These are phyloP conservation scores for Trematomus loennbergii DNA, from an alignment of 2,113 vertebrate species.

Conservation along the genomic window DNA sequence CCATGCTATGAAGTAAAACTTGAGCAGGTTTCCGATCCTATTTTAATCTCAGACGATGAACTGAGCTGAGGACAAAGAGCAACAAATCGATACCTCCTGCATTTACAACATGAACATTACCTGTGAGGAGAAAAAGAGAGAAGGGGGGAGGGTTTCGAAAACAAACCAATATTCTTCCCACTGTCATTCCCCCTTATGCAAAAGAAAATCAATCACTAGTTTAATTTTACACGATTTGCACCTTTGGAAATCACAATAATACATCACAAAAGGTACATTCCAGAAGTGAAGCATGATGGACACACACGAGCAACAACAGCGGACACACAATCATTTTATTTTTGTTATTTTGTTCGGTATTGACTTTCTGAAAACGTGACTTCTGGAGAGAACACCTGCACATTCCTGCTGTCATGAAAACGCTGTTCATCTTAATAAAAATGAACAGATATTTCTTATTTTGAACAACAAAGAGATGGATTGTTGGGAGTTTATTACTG, in stretches of 20 bases:
- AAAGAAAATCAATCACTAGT: slow-evolving; percentile 67
- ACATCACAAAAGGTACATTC: slow-evolving; percentile 39
- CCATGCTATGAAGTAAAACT: slow-evolving; percentile 40
- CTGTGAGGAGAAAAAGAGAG: slow-evolving; percentile 43
- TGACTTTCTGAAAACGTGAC: slow-evolving; percentile 2
- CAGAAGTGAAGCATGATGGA: not conserved
- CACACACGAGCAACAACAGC: slow-evolving; percentile 17
- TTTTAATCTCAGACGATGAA: slow-evolving; percentile 56
- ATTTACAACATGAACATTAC: slow-evolving; percentile 80
- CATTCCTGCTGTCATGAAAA: not conserved
- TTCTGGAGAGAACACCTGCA: slow-evolving; percentile 6
- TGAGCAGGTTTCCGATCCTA: slow-evolving; percentile 30
- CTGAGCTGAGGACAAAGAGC: slow-evolving; percentile 64
- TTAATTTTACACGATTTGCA: slow-evolving; percentile 47
- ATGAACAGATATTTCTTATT: not conserved
- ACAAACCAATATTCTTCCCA: slow-evolving; percentile 69
- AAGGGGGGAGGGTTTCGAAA: slow-evolving; percentile 25
- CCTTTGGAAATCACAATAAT: slow-evolving; percentile 59
- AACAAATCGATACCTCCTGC: slow-evolving; percentile 63
- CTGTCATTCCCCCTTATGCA: slow-evolving; percentile 59
- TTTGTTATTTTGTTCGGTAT: slow-evolving; percentile 1
- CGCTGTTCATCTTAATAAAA: not conserved
- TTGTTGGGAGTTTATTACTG: not conserved
- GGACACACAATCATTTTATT: not conserved
- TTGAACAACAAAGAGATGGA: not conserved